Conservation (phyloP, 2,797 vertebrate genomes). For the Sebastiscus albofasciatus region DNA sequence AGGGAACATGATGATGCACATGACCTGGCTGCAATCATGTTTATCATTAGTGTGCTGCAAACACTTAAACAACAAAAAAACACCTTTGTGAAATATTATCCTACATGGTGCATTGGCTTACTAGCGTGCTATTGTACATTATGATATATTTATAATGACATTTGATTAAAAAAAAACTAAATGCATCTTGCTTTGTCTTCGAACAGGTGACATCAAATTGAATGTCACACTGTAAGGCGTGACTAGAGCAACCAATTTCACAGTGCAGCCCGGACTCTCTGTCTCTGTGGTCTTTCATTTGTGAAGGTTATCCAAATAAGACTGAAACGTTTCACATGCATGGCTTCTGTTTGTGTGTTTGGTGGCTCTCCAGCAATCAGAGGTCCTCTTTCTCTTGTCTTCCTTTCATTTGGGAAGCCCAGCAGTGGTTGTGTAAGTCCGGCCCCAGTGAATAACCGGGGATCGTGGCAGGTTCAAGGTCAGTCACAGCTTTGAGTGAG, state of each 20-base stretch:
- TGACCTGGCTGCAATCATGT: no score
- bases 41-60: not conserved
- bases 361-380: constrained; percentile 11
- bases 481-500: constrained; percentile 23
- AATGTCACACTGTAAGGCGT: constrained; percentile 28
- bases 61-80: not conserved
- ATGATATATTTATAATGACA: constrained; percentile 1
- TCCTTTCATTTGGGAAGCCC: constrained; percentile 24
- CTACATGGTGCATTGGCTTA: not conserved
- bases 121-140: not conserved
- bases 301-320: constrained; percentile 54
- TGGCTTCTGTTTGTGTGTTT: constrained; percentile 21
- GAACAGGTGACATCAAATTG: constrained; percentile 37
- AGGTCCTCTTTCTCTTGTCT: constrained; percentile 11
- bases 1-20: not conserved
- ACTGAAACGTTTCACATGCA: constrained; percentile 9
- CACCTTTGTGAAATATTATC: not conserved
- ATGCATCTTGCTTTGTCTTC: constrained; percentile 18
- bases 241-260: constrained; percentile 59
- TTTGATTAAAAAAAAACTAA: constrained; percentile 5
- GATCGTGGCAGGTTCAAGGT: constrained; percentile 58
- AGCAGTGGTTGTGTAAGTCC: constrained; percentile 11
- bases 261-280: constrained; percentile 30
- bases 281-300: constrained; percentile 35
- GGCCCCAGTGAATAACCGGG: constrained; percentile 5